Base-by-base conservation (phyloP, 2,797 vertebrate genomes). In the Ceyx erithaca region DNA sequence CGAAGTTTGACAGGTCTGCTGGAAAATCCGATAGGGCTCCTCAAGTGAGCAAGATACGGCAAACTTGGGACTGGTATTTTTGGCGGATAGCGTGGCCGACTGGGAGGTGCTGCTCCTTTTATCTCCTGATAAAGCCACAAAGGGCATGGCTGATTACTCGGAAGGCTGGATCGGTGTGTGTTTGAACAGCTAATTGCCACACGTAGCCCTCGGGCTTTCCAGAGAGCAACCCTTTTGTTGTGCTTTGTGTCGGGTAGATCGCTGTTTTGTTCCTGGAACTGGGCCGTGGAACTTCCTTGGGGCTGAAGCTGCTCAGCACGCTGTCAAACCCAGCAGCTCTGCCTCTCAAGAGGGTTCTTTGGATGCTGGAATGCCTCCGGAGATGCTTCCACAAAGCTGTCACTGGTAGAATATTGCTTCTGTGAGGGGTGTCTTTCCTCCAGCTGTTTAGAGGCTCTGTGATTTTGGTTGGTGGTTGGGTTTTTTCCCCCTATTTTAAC, bases 51-150 rank as follows among this genome's bases (percentile, higher is more conserved):
- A 54, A 96, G 89, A 76, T 86, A 79, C 0, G 21, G 68, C 52
- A 64, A 70, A 86, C 86, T 1, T 41, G 70, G 19, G 55, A 18
- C 49, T 83, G 80, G 83, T 88, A 68, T 54, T 96, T 96, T 88
- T 85, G 91, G 73, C 80, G 68, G 41, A 17, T 21, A n/a, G 59
- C 59, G 69, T 83, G 82, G 83, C 69, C 55, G 69, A 85, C 66
- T 37, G 48, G 48, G 37, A 91, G 61, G 21, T 92, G 61, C 64
- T 85, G 57, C 33, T 92, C 28, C 23, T 84, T 90, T 81, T 81
- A 73, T 54, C 43, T 67, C 49, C 33, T 70, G 89, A 84, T 91
- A 88, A 91, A 94, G 64, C 83, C 63, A 28, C 46, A 58, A 82
- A 80, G 83, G 80, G 45, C 70, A 67, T 28, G 70, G 25, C 80